These are phyloP conservation scores for Papilio gigon DNA, from an alignment of 2,888 invertebrate species.

Conservation along the genomic window DNA sequence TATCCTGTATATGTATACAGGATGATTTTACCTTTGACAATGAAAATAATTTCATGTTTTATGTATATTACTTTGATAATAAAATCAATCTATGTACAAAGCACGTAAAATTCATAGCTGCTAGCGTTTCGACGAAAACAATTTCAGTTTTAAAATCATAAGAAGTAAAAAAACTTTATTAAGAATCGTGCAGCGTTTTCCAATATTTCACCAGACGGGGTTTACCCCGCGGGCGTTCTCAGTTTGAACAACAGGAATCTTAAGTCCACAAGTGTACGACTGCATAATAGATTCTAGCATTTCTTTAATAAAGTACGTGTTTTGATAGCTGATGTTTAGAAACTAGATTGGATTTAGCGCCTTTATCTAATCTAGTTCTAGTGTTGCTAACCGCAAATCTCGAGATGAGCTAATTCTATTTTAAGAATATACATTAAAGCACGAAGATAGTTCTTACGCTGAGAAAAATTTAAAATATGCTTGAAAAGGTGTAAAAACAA, in stretches of 20 bases:
- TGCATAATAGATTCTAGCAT: constrained; percentile 4
- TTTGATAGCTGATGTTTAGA: constrained; percentile 9
- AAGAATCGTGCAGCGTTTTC: constrained; percentile 30
- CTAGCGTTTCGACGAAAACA: neutral
- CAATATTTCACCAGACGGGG: constrained; percentile 32
- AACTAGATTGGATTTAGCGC: neutral
- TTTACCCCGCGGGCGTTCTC: neutral
- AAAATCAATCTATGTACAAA: neutral
- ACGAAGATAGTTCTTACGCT: no score
- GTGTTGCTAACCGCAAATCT: no score
- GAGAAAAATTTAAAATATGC: no score
- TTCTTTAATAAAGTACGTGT: constrained; percentile 32
- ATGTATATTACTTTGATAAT: no score
- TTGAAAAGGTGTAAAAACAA: no score
- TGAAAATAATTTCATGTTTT: no score
- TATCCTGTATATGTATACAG: no score
- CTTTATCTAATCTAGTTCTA: neutral
- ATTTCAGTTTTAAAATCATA: neutral
- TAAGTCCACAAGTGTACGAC: constrained; percentile 30
- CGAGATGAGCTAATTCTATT: no score
- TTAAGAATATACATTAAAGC: no score
- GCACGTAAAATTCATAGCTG: neutral
- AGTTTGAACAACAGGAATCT: constrained; percentile 27
- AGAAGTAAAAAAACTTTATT: constrained; percentile 14
- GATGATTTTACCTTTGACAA: neutral